Evolutionary conservation across 2,797 vertebrate genomes (phyloP), one percentile per base, ranked within the genome.

Genomic region (Microctenopoma lineatum): DNA sequence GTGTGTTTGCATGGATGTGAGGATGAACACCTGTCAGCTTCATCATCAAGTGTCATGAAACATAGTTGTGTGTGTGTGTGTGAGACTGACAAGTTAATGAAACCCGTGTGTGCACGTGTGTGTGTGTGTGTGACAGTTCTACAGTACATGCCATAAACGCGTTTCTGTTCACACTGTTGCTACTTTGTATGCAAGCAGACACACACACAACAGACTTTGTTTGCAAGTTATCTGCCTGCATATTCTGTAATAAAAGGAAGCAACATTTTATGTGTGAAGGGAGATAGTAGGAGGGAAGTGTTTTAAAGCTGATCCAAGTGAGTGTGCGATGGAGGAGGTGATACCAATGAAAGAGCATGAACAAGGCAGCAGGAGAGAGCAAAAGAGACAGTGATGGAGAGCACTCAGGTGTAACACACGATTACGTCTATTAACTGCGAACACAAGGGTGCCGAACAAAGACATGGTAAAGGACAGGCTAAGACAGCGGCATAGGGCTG

Each of bases 251-350:
- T 32, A 61, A 64, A 55, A 64, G 21, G 21, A 56, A 60, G 32
- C 18, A 39, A 29, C 18, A 32, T 63, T 68, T 53, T 76, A 25
- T 39, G 11, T 59, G 46, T 47, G 53, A 73, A 48, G 55, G 41
- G 48, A 68, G 46, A 41, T 39, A 36, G 75, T 72, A 62, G 59
- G 73, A 62, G 52, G 48, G 27, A 72, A 69, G 53, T 59, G 60
- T 84, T 84, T 84, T 75, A 58, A 78, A 57, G 73, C 27, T 51
- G 38, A 75, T 83, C 64, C 59, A 71, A 76, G 56, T 36, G 39
- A 57, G 71, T 62, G 52, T 63, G 65, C 58, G 74, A 70, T 62
- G 41, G 47, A 66, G 66, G 47, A 73, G 62, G 63, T 38, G 51
- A 66, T 44, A 52, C 29, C 2, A 12, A 71, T 59, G 38, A 81